These are phyloP conservation scores for Pelecanoides urinatrix DNA, from an alignment of 2,113 vertebrate species.

Conservation along the genomic window DNA sequence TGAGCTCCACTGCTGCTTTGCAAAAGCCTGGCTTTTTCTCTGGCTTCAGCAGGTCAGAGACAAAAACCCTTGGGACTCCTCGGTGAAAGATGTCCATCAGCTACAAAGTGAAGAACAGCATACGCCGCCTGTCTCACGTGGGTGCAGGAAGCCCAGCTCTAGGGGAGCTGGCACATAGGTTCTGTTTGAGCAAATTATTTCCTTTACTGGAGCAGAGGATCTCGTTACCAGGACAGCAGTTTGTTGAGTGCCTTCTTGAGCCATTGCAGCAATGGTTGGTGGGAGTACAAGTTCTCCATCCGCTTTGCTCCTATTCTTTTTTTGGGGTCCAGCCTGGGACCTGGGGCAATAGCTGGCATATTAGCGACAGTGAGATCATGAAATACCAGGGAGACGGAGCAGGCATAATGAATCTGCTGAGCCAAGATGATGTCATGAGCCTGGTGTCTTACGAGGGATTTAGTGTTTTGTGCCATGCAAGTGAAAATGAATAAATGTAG, in stretches of 20 bases:
- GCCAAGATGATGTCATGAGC: conserved; percentile 52
- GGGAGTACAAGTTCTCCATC: background rate
- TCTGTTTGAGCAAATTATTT: background rate
- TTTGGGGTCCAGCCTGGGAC: background rate
- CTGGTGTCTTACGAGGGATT: conserved; percentile 23
- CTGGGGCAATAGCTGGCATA: background rate
- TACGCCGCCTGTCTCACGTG: background rate
- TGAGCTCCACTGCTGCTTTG: background rate
- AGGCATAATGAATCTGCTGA: conserved; percentile 35
- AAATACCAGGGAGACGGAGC: background rate
- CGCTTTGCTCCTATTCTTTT: background rate
- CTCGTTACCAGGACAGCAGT: background rate
- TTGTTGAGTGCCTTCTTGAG: background rate
- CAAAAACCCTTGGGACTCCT: background rate
- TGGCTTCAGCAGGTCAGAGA: background rate
- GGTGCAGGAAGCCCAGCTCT: background rate
- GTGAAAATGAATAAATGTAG: conserved; percentile 23
- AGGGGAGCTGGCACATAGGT: background rate
- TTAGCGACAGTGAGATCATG: background rate
- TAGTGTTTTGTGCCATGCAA: conserved; percentile 47
- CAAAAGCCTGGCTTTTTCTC: background rate
- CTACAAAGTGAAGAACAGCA: background rate
- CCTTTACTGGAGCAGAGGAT: background rate
- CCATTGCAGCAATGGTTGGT: background rate
- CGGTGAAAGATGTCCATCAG: background rate